Conservation (phyloP, 2,113 vertebrate genomes). For the Apteryx mantelli region DNA sequence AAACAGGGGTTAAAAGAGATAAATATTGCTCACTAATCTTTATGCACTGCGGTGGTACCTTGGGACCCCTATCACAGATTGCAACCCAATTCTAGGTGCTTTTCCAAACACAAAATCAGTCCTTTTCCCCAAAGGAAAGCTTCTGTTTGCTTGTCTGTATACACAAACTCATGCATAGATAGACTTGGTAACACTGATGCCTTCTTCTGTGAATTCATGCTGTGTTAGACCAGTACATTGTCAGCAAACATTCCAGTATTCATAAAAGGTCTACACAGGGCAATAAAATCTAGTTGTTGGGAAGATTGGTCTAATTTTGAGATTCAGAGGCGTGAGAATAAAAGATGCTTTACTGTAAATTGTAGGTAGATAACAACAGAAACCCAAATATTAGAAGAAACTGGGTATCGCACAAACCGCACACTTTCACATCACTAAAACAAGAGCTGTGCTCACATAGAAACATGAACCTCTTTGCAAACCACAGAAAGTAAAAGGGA, state of each 20-base stretch:
- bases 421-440: constrained; percentile 84
- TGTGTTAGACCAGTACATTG: background rate
- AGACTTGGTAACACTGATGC: background rate
- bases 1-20: background rate
- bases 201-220: background rate
- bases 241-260: background rate
- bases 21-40: background rate
- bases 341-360: constrained; percentile 79
- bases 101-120: background rate
- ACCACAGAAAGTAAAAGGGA: constrained; percentile 81
- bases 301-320: constrained; percentile 74
- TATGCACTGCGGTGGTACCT: background rate
- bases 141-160: background rate
- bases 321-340: constrained; percentile 71
- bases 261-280: background rate
- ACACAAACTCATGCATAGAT: background rate
- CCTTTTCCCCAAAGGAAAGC: background rate
- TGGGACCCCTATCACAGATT: background rate
- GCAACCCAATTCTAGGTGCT: background rate
- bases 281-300: constrained; percentile 59
- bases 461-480: constrained; percentile 77
- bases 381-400: constrained; percentile 78
- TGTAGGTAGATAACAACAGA: constrained; percentile 76
- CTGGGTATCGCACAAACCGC: constrained; percentile 74
- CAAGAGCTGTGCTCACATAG: constrained; percentile 75